These are phyloP conservation scores for Hystrix brachyura DNA, from an alignment of 2,113 vertebrate genomes.

Conservation along the genomic window DNA sequence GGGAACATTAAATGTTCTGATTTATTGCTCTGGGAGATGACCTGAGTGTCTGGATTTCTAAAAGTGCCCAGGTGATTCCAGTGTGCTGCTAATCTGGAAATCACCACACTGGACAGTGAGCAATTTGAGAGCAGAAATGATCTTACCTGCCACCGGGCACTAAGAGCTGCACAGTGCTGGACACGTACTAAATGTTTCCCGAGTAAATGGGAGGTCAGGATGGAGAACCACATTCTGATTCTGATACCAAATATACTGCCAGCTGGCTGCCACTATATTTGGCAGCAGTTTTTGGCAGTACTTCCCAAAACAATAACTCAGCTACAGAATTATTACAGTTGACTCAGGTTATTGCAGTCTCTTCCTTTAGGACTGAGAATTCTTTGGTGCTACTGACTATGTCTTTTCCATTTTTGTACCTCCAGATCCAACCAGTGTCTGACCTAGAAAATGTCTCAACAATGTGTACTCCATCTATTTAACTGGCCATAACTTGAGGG, in stretches of 20 bases:
- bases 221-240: not conserved
- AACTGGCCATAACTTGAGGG: slow-evolving; percentile 36
- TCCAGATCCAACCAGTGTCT: not conserved
- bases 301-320: slow-evolving; percentile 75
- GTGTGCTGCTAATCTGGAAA: not conserved
- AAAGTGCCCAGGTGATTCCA: not conserved
- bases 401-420: slow-evolving; percentile 44
- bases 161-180: not conserved
- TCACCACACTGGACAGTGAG: not conserved
- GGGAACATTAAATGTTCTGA: not conserved
- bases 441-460: slow-evolving; percentile 57
- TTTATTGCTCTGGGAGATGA: not conserved
- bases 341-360: slow-evolving; percentile 64
- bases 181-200: slow-evolving; percentile 18
- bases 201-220: not conserved
- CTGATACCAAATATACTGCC: not conserved
- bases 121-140: not conserved
- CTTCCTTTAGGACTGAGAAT: not conserved
- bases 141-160: not conserved
- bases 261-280: slow-evolving; percentile 55
- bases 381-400: not conserved
- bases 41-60: not conserved
- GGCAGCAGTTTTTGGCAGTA: slow-evolving; percentile 64
- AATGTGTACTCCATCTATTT: slow-evolving; percentile 52
- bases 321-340: slow-evolving; percentile 72